These are phyloP conservation scores for Paramormyrops hopkinsi DNA, from an alignment of 2,797 vertebrate genomes.

Conservation along the genomic window DNA sequence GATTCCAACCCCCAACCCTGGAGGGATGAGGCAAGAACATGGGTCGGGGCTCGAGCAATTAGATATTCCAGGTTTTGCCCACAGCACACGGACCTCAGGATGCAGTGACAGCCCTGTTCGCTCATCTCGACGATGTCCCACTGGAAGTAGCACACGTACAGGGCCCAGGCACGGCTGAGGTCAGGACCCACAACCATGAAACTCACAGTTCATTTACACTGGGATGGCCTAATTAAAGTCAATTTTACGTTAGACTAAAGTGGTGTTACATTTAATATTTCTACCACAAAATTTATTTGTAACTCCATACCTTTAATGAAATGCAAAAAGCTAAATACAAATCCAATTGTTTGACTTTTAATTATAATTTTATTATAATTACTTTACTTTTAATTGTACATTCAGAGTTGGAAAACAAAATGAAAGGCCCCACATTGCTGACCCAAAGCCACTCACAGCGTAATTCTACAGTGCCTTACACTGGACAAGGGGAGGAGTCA, in stretches of 20 bases:
- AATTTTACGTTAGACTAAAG: neutral
- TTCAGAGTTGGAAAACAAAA: neutral
- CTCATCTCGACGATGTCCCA: neutral
- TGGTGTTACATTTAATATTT: neutral
- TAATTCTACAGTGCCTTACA: neutral
- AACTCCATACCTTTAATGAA: neutral
- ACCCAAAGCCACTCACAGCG: neutral
- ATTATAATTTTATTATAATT: no score
- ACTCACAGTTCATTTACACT: neutral
- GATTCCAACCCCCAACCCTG: neutral
- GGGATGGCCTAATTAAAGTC: neutral
- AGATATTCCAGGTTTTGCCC: neutral
- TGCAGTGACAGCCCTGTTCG: neutral
- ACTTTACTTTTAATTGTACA: neutral
- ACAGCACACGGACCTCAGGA: neutral
- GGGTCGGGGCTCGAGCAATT: neutral
- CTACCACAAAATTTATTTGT: neutral
- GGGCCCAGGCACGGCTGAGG: neutral
- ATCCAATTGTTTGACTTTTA: no score
- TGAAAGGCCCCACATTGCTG: neutral
- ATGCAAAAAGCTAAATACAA: neutral
- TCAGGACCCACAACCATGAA: neutral
- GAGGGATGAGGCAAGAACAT: neutral
- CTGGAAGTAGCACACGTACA: neutral
- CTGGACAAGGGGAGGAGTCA: neutral